Conservation (phyloP, 2,113 vertebrate genomes). For the Nestor notabilis region DNA sequence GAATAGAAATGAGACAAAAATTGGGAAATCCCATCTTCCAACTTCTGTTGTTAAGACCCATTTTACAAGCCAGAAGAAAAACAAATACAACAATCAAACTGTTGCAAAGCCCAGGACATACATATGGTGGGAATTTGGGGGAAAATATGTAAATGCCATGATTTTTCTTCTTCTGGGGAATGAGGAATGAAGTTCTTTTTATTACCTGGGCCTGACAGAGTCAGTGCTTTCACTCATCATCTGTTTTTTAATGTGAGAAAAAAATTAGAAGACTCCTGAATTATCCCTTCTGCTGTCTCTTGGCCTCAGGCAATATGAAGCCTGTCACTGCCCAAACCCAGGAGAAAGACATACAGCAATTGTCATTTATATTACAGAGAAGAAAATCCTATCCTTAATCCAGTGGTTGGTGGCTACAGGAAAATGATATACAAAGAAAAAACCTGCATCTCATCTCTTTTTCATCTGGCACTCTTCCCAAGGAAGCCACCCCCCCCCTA, state of each 20-base stretch:
- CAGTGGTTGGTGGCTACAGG: not conserved
- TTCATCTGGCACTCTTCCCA: not conserved
- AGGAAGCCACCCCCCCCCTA: not conserved
- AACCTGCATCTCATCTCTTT: not conserved
- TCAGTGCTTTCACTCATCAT: not conserved
- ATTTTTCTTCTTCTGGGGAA: not conserved
- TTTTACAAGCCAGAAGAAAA: not conserved
- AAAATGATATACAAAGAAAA: not conserved
- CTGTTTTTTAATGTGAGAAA: not conserved
- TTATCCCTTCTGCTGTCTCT: not conserved
- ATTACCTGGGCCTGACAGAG: not conserved
- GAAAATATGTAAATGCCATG: not conserved
- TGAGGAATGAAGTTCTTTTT: not conserved
- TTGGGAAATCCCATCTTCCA: not conserved
- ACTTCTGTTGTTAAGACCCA: not conserved
- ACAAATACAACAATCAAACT: not conserved
- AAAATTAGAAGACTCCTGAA: not conserved
- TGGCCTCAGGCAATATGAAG: not conserved
- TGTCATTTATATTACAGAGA: not conserved
- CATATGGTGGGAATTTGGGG: not conserved
- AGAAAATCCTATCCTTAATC: not conserved
- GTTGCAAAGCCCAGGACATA: not conserved
- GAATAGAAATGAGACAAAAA: constrained; percentile 5
- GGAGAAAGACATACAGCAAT: not conserved
- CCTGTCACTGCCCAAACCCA: not conserved